Evolutionary conservation across 2,113 vertebrate genomes (phyloP), one percentile per base, ranked within the genome.

Genomic region (Bubo scandiacus): DNA sequence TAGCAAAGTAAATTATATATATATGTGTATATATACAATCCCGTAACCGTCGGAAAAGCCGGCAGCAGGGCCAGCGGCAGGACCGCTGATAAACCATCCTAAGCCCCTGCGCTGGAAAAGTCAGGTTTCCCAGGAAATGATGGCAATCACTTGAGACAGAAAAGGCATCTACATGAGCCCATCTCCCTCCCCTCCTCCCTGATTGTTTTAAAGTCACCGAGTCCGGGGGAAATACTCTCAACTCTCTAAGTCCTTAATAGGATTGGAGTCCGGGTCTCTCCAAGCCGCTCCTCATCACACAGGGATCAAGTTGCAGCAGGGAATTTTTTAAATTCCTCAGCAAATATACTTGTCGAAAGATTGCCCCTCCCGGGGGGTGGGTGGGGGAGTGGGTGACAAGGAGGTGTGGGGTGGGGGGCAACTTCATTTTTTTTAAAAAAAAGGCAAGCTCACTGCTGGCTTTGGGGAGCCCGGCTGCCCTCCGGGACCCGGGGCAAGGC

Each of bases 291-390:
- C 98, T 98, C 98, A 98, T 98, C 98, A 94, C 98, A 98, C 98
- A 98, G 97, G 98, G 99, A 99, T 99, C 99, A 98, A 98, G 98
- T 99, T 99, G 98, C 99, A 98, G 95, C 97, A 97, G 97, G 96
- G 97, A 96, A 99, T 99, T 98, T 98, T 99, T 99, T 97, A 98
- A 98, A 99, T 99, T 99, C 99, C 98, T 98, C 96, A 98, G 98
- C 99, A 99, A 99, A 98, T 98, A 98, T 98, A 99, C 98, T 99
- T 98, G 98, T 98, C 97, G 98, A 98, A 98, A 98, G 98, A 98
- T 97, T 96, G 98, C 91, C 93, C 88, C 75, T 90, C 87, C 89
- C 86, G 83, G 54, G 70, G 63, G 45, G 16, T 81, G 54, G 70
- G 63, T 17, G 16, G 51, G 52, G 47, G 51, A 52, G 15, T 40